Evolutionary conservation across 1,140 invertebrate genomes (phyloP).

Genomic region (Lordiphosa clarofinis): DNA sequence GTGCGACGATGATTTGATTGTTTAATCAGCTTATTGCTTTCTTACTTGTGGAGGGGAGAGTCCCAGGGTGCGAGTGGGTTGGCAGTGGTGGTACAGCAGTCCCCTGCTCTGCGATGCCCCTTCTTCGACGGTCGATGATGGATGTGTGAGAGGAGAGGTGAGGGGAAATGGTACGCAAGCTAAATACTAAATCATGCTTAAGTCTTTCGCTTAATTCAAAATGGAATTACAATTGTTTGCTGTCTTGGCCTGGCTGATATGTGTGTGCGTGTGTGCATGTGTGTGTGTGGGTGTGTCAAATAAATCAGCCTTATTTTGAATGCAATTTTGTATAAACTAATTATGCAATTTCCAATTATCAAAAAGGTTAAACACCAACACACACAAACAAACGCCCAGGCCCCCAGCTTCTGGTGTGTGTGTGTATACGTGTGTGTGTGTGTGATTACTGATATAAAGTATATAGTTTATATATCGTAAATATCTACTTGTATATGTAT

Average conservation of each 20-base stretch:
- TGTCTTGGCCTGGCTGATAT: conserved; percentile 35
- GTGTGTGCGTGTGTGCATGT: conserved; percentile 14
- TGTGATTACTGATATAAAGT: conserved; percentile 10
- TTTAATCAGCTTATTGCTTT: conserved; percentile 70
- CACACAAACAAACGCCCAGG: conserved; percentile 49
- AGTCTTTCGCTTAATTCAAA: conserved; percentile 62
- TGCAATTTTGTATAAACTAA: conserved; percentile 68
- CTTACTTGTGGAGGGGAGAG: neutral
- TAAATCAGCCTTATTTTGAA: conserved; percentile 75
- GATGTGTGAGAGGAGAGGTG: conserved; percentile 9
- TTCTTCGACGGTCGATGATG: neutral
- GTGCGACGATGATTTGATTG: conserved; percentile 44
- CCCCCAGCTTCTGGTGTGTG: conserved; percentile 11
- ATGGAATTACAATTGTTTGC: conserved; percentile 33
- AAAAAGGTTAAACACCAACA: conserved; percentile 41
- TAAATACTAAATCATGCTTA: conserved; percentile 54
- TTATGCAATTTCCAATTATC: conserved; percentile 51
- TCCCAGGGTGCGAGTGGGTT: too few species aligned
- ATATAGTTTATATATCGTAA: conserved; percentile 33
- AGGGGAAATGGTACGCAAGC: conserved; percentile 7
- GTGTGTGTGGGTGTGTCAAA: conserved; percentile 49
- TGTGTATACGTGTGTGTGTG: conserved; percentile 7
- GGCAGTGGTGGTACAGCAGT: too few species aligned
- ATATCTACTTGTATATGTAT: conserved; percentile 32
- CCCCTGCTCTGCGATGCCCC: conserved; percentile 1